Base-by-base conservation (phyloP, 2,888 invertebrate species). In the Rhamphomyia laevipes region DNA sequence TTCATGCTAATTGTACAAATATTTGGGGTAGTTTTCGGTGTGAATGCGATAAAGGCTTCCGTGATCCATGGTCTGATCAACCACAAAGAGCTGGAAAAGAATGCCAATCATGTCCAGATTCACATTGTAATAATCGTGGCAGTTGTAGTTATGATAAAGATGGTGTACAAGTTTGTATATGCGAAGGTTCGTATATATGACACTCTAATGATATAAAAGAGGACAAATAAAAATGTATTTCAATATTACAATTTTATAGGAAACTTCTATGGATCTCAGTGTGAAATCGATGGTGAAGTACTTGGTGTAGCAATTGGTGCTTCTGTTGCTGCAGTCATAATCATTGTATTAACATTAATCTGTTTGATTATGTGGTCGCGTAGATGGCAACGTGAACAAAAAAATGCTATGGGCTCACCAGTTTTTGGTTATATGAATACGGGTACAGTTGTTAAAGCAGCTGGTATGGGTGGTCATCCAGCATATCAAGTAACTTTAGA, bases 341-440 rank as follows among this genome's bases (percentile, higher is more conserved):
- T 93, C 56, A 93, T 93, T 54, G 84, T 87, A 0, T 70, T 91
- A 47, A 93, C 93, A 0, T 71, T 93, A 11, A 83, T 88, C 1
- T 90, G 89, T 55, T 76, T 93, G 13, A 81, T 92, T 57, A 87
- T 89, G 76, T 93, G 92, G 93, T 92, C 92, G 57, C 87, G 91
- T 43, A 80, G 86, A 57, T 93, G 92, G 92, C 89, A 86, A 45
- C 78, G 86, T 3, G 90, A 92, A 59, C 89, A 91, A 64, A 92
- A 91, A 64, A 79, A 81, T 49, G 78, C 76, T 1, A 79, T 80
- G 33, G 84, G 85, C 0, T 88, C 88, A 0, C 90, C 90, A 0
- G 85, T 90, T 5, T 90, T 90, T 70, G 89, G 85, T 55, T 90
- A 89, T 62, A 86, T 89, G 82, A 84, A 85, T 11, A 82, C 78